Evolutionary conservation across 2,797 vertebrate species (phyloP).

Genomic region (Hippoglossus hippoglossus): DNA sequence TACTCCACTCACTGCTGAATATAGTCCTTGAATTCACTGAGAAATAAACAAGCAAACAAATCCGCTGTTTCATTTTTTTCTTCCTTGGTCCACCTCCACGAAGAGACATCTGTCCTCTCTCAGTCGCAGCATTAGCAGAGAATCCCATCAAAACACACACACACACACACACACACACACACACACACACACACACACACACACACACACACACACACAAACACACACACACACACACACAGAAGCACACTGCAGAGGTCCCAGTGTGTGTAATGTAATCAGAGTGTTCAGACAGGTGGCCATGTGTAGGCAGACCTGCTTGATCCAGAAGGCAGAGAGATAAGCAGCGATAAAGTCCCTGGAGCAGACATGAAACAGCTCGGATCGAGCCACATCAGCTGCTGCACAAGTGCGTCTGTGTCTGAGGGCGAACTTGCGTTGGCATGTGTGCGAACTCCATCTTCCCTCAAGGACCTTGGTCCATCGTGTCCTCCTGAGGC

Average conservation of each 20-base stretch:
- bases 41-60: slow-evolving; percentile 33
- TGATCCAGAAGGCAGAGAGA: slow-evolving; percentile 57
- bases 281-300: slow-evolving; percentile 61
- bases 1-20: slow-evolving; percentile 12
- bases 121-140: slow-evolving; percentile 27
- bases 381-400: slow-evolving; percentile 30
- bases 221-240: no score
- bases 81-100: slow-evolving; percentile 6
- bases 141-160: slow-evolving; percentile 49
- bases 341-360: slow-evolving; percentile 41
- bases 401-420: slow-evolving; percentile 32
- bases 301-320: slow-evolving; percentile 48
- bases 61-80: slow-evolving; percentile 11
- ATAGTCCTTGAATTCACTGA: slow-evolving; percentile 18
- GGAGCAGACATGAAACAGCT: slow-evolving; percentile 54
- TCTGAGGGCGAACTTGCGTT: slow-evolving; percentile 9
- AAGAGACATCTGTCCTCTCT: slow-evolving; percentile 44
- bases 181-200: no score
- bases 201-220: slow-evolving; percentile 7
- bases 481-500: slow-evolving; percentile 22
- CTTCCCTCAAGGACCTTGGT: slow-evolving; percentile 36
- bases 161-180: no score
- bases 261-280: slow-evolving; percentile 66
- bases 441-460: slow-evolving; percentile 11
- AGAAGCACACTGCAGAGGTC: slow-evolving; percentile 26